Percentiles rank a stretch among this genome's conserved stretches.
These are phyloP conservation scores for Delia radicum DNA, from an alignment of 1,140 invertebrate species.

Conservation along the genomic window DNA sequence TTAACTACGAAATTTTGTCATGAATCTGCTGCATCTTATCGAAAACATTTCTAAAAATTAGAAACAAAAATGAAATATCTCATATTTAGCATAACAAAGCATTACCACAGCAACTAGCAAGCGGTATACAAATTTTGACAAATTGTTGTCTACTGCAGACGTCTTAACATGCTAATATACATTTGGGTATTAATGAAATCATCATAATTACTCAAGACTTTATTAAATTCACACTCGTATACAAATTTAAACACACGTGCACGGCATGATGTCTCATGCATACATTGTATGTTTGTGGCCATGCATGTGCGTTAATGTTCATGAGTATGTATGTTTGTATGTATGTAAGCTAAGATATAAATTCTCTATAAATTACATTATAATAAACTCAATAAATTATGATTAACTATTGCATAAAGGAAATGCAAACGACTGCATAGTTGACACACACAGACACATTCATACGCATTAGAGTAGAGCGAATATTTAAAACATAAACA, in stretches of 20 bases:
- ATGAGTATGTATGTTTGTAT: background rate
- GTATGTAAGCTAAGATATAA: background rate
- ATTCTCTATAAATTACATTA: background rate
- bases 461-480: no score
- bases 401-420: background rate
- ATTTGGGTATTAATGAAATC: background rate
- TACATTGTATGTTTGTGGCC: background rate
- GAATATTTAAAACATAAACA: no score
- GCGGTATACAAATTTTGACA: no score
- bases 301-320: background rate
- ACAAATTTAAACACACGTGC: background rate
- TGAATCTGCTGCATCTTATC: no score
- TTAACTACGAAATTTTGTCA: no score
- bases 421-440: background rate
- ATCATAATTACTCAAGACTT: background rate
- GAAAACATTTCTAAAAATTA: no score
- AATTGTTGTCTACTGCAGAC: background rate
- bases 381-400: conserved; percentile 5
- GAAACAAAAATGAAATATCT: no score
- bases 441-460: background rate
- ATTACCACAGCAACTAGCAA: no score
- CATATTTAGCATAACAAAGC: no score
- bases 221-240: conserved; percentile 4
- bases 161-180: background rate
- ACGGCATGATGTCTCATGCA: background rate